Evolutionary conservation across 2,888 invertebrate species (phyloP).

Genomic region (Pseudococcus longispinus): DNA sequence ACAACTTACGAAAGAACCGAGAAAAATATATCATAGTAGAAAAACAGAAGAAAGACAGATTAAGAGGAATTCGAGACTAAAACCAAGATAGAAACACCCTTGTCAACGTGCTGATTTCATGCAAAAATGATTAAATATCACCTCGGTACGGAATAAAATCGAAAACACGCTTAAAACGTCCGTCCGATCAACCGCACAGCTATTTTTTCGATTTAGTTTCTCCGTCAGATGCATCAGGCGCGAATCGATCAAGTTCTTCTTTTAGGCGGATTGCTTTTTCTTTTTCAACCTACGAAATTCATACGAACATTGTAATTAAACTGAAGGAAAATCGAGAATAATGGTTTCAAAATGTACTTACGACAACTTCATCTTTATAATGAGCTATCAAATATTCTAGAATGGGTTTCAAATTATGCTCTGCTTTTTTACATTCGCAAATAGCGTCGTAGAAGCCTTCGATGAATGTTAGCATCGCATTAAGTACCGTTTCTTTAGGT

Average conservation of each 20-base stretch:
- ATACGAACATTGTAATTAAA: too few relatives aligned
- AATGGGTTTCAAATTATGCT: slow-evolving; percentile 44
- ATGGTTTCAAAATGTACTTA: not conserved
- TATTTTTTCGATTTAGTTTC: not conserved
- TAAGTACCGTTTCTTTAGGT: slow-evolving; percentile 52
- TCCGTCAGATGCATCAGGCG: not conserved
- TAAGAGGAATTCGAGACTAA: not conserved
- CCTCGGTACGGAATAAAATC: not conserved
- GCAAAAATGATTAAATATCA: slow-evolving; percentile 4
- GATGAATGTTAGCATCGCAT: slow-evolving; percentile 44
- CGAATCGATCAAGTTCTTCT: slow-evolving; percentile 50
- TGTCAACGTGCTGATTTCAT: not conserved
- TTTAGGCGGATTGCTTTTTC: slow-evolving; percentile 49
- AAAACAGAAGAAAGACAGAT: slow-evolving; percentile 12
- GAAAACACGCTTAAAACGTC: not conserved
- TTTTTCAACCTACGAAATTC: slow-evolving; percentile 54
- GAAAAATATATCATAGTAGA: not conserved
- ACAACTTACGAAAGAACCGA: not conserved
- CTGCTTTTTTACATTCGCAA: slow-evolving; percentile 50
- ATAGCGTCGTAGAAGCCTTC: slow-evolving; percentile 49
- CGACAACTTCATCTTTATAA: slow-evolving; percentile 42
- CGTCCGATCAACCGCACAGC: not conserved
- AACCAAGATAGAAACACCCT: too few relatives aligned
- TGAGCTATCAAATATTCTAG: slow-evolving; percentile 43
- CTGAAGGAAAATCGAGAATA: not conserved